A percentile compares a stretch with the other conserved stretches of the same genome.
Conservation (phyloP, 1,140 invertebrate species). For the Sycophila sp. region DNA sequence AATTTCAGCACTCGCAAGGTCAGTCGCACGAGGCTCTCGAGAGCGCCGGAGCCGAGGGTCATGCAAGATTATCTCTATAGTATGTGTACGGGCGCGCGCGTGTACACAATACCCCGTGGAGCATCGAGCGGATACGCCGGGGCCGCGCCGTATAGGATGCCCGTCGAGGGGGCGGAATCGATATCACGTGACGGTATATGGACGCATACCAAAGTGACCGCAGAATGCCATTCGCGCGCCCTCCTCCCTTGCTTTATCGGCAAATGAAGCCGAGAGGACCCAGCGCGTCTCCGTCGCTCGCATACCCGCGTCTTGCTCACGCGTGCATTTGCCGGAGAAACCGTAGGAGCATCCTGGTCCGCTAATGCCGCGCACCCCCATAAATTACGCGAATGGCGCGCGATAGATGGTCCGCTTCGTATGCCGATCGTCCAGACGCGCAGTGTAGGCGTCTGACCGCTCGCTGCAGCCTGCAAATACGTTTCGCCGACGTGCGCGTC, state of each 20-base stretch:
- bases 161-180: slow-evolving; percentile 51
- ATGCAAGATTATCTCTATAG: not conserved
- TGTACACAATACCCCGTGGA: not conserved
- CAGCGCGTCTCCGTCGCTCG: slow-evolving; percentile 25
- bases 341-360: slow-evolving; percentile 54
- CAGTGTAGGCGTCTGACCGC: not conserved
- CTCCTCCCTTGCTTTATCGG: slow-evolving; percentile 12
- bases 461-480: not conserved
- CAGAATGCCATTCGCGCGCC: slow-evolving; percentile 61
- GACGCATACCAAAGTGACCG: slow-evolving; percentile 62
- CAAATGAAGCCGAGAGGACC: slow-evolving; percentile 8
- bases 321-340: too few relatives aligned
- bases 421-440: not conserved
- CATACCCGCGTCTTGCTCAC: slow-evolving; percentile 26
- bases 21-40: not conserved
- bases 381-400: slow-evolving; percentile 56
- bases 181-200: slow-evolving; percentile 62
- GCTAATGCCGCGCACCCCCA: slow-evolving; percentile 60
- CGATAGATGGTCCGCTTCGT: slow-evolving; percentile 46
- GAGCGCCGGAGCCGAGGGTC: not conserved
- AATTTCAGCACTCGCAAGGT: not conserved
- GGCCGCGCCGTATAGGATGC: slow-evolving; percentile 6
- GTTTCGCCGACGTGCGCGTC: too few relatives aligned
- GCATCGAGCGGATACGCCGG: too few relatives aligned
- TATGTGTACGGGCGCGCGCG: too few relatives aligned